These are phyloP conservation scores for Poecilia wingei DNA, from an alignment of 2,797 vertebrate species.

Conservation along the genomic window DNA sequence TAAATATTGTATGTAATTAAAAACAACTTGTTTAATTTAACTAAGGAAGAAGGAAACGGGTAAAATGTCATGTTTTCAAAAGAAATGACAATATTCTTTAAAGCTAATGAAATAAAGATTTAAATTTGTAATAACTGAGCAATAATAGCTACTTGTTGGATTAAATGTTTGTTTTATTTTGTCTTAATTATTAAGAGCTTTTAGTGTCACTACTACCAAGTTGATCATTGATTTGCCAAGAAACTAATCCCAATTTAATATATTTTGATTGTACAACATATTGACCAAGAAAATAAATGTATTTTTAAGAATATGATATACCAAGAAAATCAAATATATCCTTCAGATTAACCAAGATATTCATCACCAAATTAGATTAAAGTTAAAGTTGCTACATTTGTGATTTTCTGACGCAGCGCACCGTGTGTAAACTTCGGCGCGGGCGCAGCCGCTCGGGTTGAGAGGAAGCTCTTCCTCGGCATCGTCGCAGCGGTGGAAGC, in stretches of 20 bases:
- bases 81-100: neutral
- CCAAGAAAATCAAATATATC: neutral
- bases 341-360: neutral
- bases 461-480: conserved; percentile 88
- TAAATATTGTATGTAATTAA: too few species aligned
- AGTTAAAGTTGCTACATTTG: too few species aligned
- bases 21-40: too few species aligned
- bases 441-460: conserved; percentile 89
- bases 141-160: neutral
- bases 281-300: neutral
- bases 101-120: neutral
- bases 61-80: too few species aligned
- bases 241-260: neutral
- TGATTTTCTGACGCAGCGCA: conserved; percentile 44
- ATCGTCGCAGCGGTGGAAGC: conserved; percentile 88
- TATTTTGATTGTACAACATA: neutral
- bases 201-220: neutral
- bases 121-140: neutral
- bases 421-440: conserved; percentile 87
- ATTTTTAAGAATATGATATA: neutral
- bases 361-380: neutral
- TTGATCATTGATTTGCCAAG: neutral
- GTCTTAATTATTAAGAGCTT: neutral
- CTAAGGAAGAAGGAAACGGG: too few species aligned
- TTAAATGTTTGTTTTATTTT: neutral